Conservation (phyloP, 1,140 invertebrate genomes). For the Drosophila setifemur region DNA sequence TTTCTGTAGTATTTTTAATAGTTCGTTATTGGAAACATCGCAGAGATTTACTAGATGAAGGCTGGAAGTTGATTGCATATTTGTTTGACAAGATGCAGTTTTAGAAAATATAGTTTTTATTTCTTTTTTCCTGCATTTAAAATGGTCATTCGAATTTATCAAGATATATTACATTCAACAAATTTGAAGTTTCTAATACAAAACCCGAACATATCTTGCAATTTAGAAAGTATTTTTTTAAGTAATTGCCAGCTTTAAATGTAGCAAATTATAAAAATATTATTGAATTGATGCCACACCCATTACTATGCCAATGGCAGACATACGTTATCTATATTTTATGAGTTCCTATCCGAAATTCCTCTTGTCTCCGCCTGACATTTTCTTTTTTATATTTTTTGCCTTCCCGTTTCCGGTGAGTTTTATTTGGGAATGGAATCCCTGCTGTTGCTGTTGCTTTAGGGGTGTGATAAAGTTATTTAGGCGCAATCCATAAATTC, state of each 20-base stretch:
- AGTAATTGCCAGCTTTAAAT: too few relatives aligned
- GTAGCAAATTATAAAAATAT: too few relatives aligned
- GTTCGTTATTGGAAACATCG: constrained; percentile 1
- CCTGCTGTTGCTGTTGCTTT: constrained; percentile 19
- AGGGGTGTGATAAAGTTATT: constrained; percentile 77
- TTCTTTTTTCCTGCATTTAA: not conserved
- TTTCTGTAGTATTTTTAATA: constrained; percentile 19
- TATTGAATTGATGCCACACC: constrained; percentile 16
- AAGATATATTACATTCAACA: not conserved
- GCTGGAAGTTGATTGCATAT: constrained; percentile 27
- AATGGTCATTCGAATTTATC: not conserved
- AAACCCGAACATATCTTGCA: too few relatives aligned
- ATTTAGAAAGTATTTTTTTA: too few relatives aligned
- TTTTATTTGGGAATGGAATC: constrained; percentile 18
- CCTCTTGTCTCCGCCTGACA: constrained; percentile 32
- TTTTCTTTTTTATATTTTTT: not conserved
- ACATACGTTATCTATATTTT: constrained; percentile 51
- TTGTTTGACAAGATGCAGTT: constrained; percentile 3
- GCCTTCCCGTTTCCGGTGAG: constrained; percentile 49
- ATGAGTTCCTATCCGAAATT: constrained; percentile 53
- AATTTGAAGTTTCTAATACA: too few relatives aligned
- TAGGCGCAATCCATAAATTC: constrained; percentile 81
- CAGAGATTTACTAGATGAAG: constrained; percentile 1
- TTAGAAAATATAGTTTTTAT: not conserved
- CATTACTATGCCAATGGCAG: constrained; percentile 29